Conservation (phyloP, 2,113 vertebrate genomes). For the Caloenas nicobarica region DNA sequence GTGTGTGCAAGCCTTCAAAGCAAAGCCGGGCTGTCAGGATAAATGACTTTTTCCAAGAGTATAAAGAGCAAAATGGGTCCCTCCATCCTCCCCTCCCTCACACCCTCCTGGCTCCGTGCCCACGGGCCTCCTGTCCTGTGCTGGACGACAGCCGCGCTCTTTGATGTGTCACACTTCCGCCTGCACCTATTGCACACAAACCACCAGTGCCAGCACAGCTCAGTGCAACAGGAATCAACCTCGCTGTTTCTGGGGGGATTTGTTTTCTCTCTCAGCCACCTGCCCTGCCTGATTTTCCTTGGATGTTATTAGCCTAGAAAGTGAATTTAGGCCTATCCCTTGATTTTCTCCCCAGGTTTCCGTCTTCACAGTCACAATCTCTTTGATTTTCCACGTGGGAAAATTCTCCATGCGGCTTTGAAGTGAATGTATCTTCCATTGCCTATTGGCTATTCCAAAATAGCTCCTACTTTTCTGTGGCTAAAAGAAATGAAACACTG, state of each 20-base stretch:
- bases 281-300: background rate
- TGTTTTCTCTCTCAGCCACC: background rate
- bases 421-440: background rate
- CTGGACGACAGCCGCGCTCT: background rate
- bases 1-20: background rate
- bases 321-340: background rate
- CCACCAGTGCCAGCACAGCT: background rate
- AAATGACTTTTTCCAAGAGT: background rate
- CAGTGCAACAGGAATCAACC: background rate
- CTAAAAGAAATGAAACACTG: background rate
- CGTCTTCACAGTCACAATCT: accelerated
- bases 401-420: background rate
- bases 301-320: background rate
- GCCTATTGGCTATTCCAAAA: background rate
- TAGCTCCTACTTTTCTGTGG: background rate
- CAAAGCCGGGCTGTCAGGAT: background rate
- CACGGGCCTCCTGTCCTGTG: background rate
- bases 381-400: background rate
- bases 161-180: background rate
- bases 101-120: background rate
- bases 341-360: background rate
- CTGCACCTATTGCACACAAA: background rate
- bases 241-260: background rate
- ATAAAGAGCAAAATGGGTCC: background rate
- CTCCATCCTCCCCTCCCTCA: background rate